These are phyloP conservation scores for Rousettus leschenaultii DNA, from an alignment of 2,113 vertebrate species.

Conservation along the genomic window DNA sequence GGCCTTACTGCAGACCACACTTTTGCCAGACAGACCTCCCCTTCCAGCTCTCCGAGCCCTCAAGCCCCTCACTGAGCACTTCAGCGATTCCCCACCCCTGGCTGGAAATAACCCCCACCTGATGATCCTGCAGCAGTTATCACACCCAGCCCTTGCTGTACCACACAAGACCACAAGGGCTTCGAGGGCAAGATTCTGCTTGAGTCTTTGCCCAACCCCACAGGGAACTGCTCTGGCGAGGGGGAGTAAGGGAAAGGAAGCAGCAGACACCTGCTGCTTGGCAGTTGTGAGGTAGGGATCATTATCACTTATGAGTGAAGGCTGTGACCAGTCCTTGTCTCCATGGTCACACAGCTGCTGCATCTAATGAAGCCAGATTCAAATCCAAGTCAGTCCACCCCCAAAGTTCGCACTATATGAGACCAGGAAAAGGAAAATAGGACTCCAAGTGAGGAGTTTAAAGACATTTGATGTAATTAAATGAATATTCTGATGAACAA, in stretches of 20 bases:
- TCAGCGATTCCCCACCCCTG: background rate
- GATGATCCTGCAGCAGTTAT: background rate
- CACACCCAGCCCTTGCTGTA: background rate
- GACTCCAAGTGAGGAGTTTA: background rate
- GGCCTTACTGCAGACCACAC: background rate
- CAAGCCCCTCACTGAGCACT: too few relatives aligned
- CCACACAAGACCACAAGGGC: background rate
- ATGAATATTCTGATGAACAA: background rate
- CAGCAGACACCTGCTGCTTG: background rate
- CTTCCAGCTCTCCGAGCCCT: background rate
- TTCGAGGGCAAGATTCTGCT: background rate
- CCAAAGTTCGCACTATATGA: background rate
- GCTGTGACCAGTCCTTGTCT: background rate
- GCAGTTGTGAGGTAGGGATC: background rate
- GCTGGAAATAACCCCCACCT: background rate
- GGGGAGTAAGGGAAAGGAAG: background rate
- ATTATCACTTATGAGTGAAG: rapidly evolving
- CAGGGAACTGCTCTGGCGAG: too few relatives aligned
- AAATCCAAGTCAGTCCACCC: background rate
- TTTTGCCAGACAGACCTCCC: background rate
- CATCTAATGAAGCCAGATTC: background rate
- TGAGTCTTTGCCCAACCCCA: background rate
- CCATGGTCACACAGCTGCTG: background rate
- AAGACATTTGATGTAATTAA: background rate
- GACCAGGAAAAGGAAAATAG: background rate